Evolutionary conservation across 2,888 invertebrate species (phyloP).

Genomic region (Callimorpha dominula): DNA sequence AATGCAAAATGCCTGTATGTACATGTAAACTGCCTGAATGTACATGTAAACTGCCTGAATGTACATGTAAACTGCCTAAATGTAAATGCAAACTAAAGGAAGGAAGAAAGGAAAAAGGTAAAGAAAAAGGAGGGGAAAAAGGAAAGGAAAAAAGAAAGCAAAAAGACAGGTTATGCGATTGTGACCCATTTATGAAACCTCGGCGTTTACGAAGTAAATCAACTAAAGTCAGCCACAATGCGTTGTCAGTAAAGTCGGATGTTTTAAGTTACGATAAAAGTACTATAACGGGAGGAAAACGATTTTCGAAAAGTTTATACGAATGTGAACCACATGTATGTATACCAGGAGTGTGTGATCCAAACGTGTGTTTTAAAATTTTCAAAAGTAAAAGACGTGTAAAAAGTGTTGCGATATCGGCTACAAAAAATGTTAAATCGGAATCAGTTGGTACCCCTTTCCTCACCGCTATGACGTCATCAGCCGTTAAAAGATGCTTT

Average conservation of each 20-base stretch:
- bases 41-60: constrained; percentile 1
- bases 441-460: not conserved
- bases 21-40: constrained; percentile 3
- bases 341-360: constrained; percentile 7
- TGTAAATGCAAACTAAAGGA: not conserved
- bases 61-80: constrained; percentile 1
- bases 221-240: not conserved
- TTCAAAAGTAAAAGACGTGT: constrained; percentile 4
- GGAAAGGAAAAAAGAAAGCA: not conserved
- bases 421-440: constrained; percentile 8
- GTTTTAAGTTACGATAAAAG: constrained; percentile 1
- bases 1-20: not conserved
- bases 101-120: not conserved
- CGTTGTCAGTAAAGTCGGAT: constrained; percentile 3
- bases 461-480: not conserved
- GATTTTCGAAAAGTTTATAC: constrained; percentile 1
- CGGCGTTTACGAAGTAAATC: constrained; percentile 10
- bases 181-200: not conserved
- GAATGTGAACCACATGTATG: constrained; percentile 15
- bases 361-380: constrained; percentile 6
- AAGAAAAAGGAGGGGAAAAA: not conserved
- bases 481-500: constrained; percentile 11
- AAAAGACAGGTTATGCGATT: not conserved
- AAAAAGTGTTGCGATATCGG: not conserved
- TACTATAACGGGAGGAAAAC: not conserved